phyloP scores from a whole-genome alignment of 23 tunicate genomes.

The Trididemnum nubilum region DNA sequence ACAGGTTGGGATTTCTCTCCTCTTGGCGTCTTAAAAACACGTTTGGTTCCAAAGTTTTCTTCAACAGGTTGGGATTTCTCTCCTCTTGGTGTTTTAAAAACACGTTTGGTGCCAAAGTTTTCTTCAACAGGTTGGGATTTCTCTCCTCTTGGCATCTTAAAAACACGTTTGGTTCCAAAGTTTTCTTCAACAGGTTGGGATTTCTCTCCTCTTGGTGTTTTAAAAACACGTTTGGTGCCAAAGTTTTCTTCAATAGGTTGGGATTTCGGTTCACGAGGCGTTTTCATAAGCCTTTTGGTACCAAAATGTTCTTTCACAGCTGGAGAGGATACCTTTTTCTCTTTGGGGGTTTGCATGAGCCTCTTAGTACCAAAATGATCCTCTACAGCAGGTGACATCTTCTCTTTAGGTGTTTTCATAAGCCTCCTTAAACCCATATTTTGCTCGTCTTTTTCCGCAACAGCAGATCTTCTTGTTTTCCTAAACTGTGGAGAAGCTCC shows the following conservation, averaged over 20 bases:
- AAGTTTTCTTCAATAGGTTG: constrained; percentile 42
- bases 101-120: constrained; percentile 53
- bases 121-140: constrained; percentile 26
- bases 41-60: constrained; percentile 47
- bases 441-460: background rate
- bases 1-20: constrained; percentile 38
- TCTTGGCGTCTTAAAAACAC: constrained; percentile 27
- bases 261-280: constrained; percentile 18
- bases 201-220: constrained; percentile 26
- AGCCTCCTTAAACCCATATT: constrained; percentile 70
- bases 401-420: constrained; percentile 52
- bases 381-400: constrained; percentile 27
- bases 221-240: constrained; percentile 52
- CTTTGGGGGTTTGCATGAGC: constrained; percentile 60
- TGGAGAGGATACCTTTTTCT: background rate
- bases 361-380: constrained; percentile 64
- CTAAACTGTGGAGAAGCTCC: constrained; percentile 28
- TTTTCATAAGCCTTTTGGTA: constrained; percentile 36
- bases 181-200: constrained; percentile 44
- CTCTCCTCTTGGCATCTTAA: constrained; percentile 54
- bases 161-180: constrained; percentile 55
- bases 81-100: constrained; percentile 62
- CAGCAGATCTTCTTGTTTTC: background rate
- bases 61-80: constrained; percentile 35
- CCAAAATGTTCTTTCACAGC: constrained; percentile 60